These are phyloP conservation scores for Aurelia aurita complex sp. Pacific DNA, from an alignment of 30 jellyfish, hydroid and myxozoan genomes.

Conservation along the genomic window DNA sequence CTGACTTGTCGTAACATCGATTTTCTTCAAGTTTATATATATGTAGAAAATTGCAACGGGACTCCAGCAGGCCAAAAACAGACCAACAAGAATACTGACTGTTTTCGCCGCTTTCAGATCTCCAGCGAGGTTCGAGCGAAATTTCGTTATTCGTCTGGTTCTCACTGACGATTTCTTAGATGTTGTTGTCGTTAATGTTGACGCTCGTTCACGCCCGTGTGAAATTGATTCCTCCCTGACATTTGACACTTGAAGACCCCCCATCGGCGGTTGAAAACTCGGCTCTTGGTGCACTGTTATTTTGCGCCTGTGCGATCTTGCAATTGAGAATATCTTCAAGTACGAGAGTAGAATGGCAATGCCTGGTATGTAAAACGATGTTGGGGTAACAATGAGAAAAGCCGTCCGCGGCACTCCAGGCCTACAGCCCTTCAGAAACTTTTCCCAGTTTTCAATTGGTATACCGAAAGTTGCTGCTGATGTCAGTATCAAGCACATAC, in stretches of 20 bases:
- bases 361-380: slow-evolving; percentile 81
- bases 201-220: slow-evolving; percentile 19
- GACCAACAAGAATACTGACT: slow-evolving; percentile 82
- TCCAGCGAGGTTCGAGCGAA: slow-evolving; percentile 34
- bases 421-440: slow-evolving; percentile 42
- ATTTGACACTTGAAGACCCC: not conserved
- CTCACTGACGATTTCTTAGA: slow-evolving; percentile 17
- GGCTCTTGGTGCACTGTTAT: slow-evolving; percentile 57
- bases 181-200: slow-evolving; percentile 9
- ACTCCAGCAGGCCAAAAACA: slow-evolving; percentile 82
- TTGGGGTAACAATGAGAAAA: slow-evolving; percentile 73
- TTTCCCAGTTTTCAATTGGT: slow-evolving; percentile 58
- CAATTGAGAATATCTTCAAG: slow-evolving; percentile 70
- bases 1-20: slow-evolving; percentile 21
- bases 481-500: slow-evolving; percentile 60
- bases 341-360: slow-evolving; percentile 63
- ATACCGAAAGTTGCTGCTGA: slow-evolving; percentile 37
- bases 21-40: slow-evolving; percentile 58
- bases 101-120: slow-evolving; percentile 90
- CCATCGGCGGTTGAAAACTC: slow-evolving; percentile 33
- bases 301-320: slow-evolving; percentile 73
- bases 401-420: slow-evolving; percentile 82
- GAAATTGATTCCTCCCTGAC: slow-evolving; percentile 8
- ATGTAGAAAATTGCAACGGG: slow-evolving; percentile 85
- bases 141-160: slow-evolving; percentile 36